Conservation (phyloP, 2,797 vertebrate genomes). For the Galago senegalensis region DNA sequence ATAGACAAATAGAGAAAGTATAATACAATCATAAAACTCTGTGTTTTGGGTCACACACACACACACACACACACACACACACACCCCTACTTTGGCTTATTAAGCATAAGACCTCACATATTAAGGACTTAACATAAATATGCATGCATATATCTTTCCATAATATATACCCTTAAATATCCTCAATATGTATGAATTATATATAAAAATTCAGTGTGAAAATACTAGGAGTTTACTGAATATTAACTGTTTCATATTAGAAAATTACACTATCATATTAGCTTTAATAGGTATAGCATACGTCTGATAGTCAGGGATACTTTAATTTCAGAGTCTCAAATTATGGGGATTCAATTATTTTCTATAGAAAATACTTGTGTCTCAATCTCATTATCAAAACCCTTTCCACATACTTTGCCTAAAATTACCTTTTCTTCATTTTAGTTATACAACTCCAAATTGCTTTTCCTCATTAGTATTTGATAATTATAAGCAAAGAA, state of each 20-base stretch:
- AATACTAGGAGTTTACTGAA: neutral
- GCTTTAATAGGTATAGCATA: neutral
- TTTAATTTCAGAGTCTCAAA: conserved; percentile 49
- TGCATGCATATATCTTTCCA: neutral
- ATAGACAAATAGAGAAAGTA: neutral
- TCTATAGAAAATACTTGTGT: conserved; percentile 62
- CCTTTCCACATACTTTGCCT: conserved; percentile 62
- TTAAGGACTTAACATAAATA: neutral
- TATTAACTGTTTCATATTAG: conserved; percentile 36
- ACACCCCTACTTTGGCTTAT: neutral
- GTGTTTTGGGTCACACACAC: neutral
- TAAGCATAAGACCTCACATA: neutral
- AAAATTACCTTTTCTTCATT: conserved; percentile 74
- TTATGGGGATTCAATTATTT: conserved; percentile 64
- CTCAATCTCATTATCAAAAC: conserved; percentile 67
- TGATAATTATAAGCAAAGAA: conserved; percentile 64
- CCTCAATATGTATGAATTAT: neutral
- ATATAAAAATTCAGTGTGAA: conserved; percentile 40
- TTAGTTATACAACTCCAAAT: conserved; percentile 72
- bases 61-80: neutral
- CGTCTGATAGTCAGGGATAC: neutral
- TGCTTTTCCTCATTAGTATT: conserved; percentile 67
- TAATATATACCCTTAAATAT: conserved; percentile 2
- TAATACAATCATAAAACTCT: neutral
- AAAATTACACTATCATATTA: conserved; percentile 40